These are phyloP conservation scores for Apeltes quadracus DNA, from an alignment of 2,113 vertebrate genomes.

Conservation along the genomic window DNA sequence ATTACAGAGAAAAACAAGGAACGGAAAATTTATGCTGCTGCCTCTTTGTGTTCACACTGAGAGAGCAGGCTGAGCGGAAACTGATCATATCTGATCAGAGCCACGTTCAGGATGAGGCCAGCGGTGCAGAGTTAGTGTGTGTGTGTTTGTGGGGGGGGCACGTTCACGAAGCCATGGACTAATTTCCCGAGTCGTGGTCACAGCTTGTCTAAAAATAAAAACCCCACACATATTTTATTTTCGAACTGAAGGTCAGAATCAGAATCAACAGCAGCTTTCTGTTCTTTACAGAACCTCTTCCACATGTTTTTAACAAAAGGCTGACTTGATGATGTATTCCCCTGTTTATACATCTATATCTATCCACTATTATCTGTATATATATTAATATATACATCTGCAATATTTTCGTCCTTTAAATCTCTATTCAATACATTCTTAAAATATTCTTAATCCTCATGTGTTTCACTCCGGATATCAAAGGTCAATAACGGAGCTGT, in stretches of 20 bases:
- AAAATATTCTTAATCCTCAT: background rate
- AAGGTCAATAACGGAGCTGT: constrained; percentile 16
- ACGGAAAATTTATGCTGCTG: constrained; percentile 62
- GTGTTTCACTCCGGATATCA: constrained; percentile 12
- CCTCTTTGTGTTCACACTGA: constrained; percentile 64
- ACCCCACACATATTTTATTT: constrained; percentile 42
- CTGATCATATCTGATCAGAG: constrained; percentile 72
- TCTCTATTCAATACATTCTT: background rate
- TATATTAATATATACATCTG: no score
- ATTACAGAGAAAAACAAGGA: constrained; percentile 47
- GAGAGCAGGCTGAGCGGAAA: constrained; percentile 70
- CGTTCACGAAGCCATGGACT: constrained; percentile 61
- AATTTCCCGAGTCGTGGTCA: constrained; percentile 58
- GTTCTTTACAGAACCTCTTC: background rate
- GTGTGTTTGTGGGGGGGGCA: constrained; percentile 13
- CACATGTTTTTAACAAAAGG: background rate
- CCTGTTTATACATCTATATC: background rate
- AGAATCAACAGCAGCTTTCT: constrained; percentile 10
- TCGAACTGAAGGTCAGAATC: constrained; percentile 31
- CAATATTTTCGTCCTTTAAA: background rate
- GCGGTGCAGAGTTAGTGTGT: constrained; percentile 34
- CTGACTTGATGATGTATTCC: background rate
- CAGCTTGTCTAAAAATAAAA: constrained; percentile 64
- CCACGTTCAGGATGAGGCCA: constrained; percentile 61
- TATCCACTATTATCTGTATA: no score